Conservation (phyloP, 1,140 invertebrate species). For the Temnothorax nylanderi region DNA sequence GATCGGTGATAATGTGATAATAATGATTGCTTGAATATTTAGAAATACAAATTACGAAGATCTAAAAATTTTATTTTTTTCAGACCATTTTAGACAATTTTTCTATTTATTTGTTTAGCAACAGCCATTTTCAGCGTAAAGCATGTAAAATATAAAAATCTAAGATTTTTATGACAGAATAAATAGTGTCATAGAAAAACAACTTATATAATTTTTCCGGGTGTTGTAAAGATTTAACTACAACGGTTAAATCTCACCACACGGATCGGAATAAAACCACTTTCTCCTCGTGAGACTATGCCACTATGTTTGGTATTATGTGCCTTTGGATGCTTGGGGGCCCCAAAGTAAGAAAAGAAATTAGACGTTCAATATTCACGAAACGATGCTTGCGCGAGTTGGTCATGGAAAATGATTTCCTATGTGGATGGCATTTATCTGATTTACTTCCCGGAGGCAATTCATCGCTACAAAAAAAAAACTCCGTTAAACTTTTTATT, state of each 20-base stretch:
- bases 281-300: conserved; percentile 41
- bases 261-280: conserved; percentile 17
- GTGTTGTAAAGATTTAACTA: conserved; percentile 17
- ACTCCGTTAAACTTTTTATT: neutral
- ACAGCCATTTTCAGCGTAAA: neutral
- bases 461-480: neutral
- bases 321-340: neutral
- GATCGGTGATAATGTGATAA: too few species aligned
- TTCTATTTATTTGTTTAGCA: neutral
- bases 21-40: neutral
- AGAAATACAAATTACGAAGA: neutral
- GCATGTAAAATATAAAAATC: neutral
- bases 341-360: neutral
- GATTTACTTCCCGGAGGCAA: conserved; percentile 23
- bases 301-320: conserved; percentile 1
- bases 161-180: neutral
- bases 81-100: neutral
- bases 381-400: neutral
- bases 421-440: neutral
- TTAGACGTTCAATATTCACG: neutral
- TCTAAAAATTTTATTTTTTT: neutral
- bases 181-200: neutral
- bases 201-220: conserved; percentile 7
- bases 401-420: conserved; percentile 13
- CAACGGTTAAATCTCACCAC: neutral